Evolutionary conservation across 1,140 invertebrate genomes (phyloP).

Genomic region (Apis cerana): DNA sequence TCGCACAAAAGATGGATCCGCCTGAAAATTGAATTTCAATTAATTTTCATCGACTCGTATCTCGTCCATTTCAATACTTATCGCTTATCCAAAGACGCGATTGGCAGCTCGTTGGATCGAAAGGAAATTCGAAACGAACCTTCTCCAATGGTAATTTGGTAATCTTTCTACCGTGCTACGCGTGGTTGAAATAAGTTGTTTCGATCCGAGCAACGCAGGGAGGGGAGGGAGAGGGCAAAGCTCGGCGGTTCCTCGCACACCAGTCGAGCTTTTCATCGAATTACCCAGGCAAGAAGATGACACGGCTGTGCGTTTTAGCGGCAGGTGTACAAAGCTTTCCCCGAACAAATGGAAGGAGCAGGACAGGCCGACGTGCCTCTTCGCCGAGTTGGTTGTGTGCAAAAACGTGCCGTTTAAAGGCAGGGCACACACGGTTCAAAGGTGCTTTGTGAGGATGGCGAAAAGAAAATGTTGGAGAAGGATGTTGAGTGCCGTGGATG

Average conservation of each 20-base stretch:
- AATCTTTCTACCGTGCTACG: no score
- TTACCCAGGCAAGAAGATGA: conserved; percentile 9
- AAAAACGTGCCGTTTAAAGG: background rate
- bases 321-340: background rate
- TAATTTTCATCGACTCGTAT: no score
- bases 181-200: background rate
- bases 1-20: no score
- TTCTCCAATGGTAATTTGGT: no score
- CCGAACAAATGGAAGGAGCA: background rate
- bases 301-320: background rate
- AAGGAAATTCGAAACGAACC: no score
- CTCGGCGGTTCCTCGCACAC: background rate
- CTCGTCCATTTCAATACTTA: no score
- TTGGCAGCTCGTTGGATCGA: no score
- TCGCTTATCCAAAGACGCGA: no score
- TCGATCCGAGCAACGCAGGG: background rate
- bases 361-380: background rate
- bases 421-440: background rate
- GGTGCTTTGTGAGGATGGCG: background rate
- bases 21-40: no score
- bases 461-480: background rate
- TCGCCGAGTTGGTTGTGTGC: background rate
- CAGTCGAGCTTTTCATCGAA: conserved; percentile 1
- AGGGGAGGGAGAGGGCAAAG: background rate
- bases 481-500: background rate